phyloP scores from a whole-genome alignment of 2,113 vertebrate genomes.

The Ailurus styani region DNA sequence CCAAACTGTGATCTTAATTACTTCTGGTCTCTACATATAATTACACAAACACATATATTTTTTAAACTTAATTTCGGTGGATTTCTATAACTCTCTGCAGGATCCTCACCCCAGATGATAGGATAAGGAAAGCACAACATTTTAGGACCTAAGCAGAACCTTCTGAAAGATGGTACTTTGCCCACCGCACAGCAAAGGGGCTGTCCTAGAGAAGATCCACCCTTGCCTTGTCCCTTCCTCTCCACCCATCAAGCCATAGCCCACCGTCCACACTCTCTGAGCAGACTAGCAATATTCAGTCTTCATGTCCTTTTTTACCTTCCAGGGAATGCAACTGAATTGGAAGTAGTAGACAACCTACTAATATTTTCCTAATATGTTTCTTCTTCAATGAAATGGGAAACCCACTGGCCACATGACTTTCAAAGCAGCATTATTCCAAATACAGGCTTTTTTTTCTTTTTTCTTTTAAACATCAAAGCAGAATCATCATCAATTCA shows the following conservation, averaged over 20 bases:
- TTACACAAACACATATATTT: not conserved
- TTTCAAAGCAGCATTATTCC: not conserved
- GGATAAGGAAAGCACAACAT: not conserved
- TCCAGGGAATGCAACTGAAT: not conserved
- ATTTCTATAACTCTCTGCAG: not conserved
- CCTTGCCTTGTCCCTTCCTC: not conserved
- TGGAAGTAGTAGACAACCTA: not conserved
- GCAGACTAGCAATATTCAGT: not conserved
- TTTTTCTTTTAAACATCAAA: not conserved
- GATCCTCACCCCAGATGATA: not conserved
- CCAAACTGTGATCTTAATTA: not conserved
- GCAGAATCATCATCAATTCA: conserved; percentile 21
- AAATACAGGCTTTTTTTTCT: not conserved
- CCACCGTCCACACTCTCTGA: not conserved
- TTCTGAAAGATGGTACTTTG: not conserved
- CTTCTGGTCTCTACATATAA: not conserved
- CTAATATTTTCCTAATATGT: conserved; percentile 26
- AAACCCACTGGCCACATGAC: not conserved
- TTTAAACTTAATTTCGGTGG: not conserved
- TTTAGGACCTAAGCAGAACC: not conserved
- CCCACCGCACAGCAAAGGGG: not conserved
- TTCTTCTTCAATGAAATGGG: conserved; percentile 2
- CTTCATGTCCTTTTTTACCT: not conserved
- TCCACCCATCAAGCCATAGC: not conserved
- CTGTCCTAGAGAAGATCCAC: too few relatives aligned